A percentile compares a stretch with the other conserved stretches of the same genome.
phyloP scores from a whole-genome alignment of 1,140 invertebrate species.

The Brachionus rubens region DNA sequence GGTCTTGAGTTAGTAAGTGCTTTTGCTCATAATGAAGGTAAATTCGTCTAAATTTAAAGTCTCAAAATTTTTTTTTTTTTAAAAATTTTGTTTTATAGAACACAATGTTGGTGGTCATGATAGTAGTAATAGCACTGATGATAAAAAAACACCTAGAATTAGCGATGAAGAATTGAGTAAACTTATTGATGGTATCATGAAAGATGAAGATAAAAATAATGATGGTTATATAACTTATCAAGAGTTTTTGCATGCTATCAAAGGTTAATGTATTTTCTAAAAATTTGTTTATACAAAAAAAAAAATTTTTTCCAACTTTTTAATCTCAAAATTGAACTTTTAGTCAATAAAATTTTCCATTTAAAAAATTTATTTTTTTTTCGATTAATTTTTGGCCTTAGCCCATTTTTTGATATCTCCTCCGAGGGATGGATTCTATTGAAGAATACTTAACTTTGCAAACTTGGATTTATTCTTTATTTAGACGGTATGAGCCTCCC shows the following conservation, averaged over 20 bases:
- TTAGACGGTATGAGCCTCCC: no score
- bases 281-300: not conserved
- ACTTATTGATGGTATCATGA: conserved; percentile 45
- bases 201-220: conserved; percentile 41
- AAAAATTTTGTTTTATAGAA: not conserved
- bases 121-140: no score
- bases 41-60: not conserved
- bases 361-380: no score
- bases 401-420: no score
- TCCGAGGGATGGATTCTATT: no score
- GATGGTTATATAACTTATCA: conserved; percentile 46
- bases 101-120: not conserved
- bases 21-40: conserved; percentile 43
- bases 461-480: no score
- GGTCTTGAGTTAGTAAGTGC: conserved; percentile 38
- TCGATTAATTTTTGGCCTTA: no score
- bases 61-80: not conserved
- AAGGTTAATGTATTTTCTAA: conserved; percentile 17
- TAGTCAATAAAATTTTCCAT: no score
- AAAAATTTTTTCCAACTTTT: not conserved
- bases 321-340: not conserved
- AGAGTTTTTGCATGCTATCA: conserved; percentile 42
- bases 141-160: not conserved
- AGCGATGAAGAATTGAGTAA: conserved; percentile 20
- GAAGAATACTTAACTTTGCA: no score